These are phyloP conservation scores for Strigamia crassipes DNA, from an alignment of 2,888 invertebrate species.

Conservation along the genomic window DNA sequence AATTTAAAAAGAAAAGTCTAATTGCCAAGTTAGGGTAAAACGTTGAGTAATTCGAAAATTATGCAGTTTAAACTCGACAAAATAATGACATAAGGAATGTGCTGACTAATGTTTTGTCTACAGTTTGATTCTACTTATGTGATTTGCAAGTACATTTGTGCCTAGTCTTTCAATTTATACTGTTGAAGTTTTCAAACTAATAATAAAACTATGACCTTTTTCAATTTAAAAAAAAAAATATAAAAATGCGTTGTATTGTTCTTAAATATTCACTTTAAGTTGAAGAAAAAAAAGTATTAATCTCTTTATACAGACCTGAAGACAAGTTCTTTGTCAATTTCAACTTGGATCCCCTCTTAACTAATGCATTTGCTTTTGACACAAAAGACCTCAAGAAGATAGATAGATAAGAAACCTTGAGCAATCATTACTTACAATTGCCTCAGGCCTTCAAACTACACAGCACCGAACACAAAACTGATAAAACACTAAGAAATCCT, in stretches of 20 bases:
- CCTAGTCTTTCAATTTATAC: slow-evolving; percentile 28
- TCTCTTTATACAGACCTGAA: background rate
- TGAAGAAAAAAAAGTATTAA: background rate
- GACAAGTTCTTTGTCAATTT: slow-evolving; percentile 19
- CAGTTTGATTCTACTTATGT: slow-evolving; percentile 5
- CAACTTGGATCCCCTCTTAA: background rate
- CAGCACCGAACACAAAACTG: background rate
- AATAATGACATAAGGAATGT: slow-evolving; percentile 13
- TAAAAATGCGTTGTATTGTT: background rate
- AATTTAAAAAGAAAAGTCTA: background rate
- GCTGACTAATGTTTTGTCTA: slow-evolving; percentile 29
- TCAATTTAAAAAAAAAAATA: background rate
- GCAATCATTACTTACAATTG: slow-evolving; percentile 12
- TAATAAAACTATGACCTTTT: slow-evolving; percentile 18
- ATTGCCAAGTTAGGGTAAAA: background rate
- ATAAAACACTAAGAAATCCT: background rate
- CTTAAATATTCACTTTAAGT: background rate
- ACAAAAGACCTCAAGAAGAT: slow-evolving; percentile 7
- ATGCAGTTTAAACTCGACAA: slow-evolving; percentile 1
- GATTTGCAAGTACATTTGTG: slow-evolving; percentile 7
- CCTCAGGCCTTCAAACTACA: background rate
- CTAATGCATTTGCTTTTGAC: slow-evolving; percentile 5
- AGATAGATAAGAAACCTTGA: slow-evolving; percentile 12
- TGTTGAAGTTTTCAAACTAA: background rate
- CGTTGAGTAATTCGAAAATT: slow-evolving; percentile 10